These are phyloP conservation scores for Empis stercorea DNA, from an alignment of 2,888 invertebrate genomes.

Conservation along the genomic window DNA sequence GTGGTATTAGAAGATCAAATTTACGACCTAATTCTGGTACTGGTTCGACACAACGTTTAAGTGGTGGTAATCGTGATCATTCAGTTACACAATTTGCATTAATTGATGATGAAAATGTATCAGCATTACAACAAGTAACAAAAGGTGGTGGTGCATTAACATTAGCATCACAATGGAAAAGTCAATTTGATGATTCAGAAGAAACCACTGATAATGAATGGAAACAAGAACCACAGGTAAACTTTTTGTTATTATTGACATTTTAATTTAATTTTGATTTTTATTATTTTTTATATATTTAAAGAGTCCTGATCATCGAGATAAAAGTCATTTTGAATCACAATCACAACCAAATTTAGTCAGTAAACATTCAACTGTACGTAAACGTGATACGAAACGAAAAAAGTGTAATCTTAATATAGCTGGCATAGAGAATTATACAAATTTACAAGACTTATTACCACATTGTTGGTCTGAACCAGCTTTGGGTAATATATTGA, in stretches of 20 bases:
- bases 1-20: constrained; percentile 29
- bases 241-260: no score
- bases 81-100: constrained; percentile 83
- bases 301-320: constrained; percentile 39
- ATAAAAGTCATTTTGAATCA: constrained; percentile 23
- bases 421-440: constrained; percentile 66
- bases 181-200: constrained; percentile 90
- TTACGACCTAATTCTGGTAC: constrained; percentile 23
- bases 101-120: constrained; percentile 87
- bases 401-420: constrained; percentile 49
- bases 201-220: constrained; percentile 90
- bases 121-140: constrained; percentile 77
- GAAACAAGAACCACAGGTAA: constrained; percentile 61
- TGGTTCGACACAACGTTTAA: constrained; percentile 19
- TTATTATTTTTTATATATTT: no score
- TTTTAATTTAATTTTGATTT: constrained; percentile 15
- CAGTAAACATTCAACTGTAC: constrained; percentile 14
- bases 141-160: constrained; percentile 81
- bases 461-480: constrained; percentile 68
- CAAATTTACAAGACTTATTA: constrained; percentile 50
- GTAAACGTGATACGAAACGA: constrained; percentile 16
- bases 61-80: constrained; percentile 53
- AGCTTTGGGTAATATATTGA: constrained; percentile 44
- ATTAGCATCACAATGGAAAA: constrained; percentile 88
- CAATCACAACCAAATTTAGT: constrained; percentile 32